Percentiles rank a stretch among this genome's conserved stretches.
Evolutionary conservation across 37 sponge, comb jelly and placozoan species (phyloP).

Genomic region (Eunapius fragilis): DNA sequence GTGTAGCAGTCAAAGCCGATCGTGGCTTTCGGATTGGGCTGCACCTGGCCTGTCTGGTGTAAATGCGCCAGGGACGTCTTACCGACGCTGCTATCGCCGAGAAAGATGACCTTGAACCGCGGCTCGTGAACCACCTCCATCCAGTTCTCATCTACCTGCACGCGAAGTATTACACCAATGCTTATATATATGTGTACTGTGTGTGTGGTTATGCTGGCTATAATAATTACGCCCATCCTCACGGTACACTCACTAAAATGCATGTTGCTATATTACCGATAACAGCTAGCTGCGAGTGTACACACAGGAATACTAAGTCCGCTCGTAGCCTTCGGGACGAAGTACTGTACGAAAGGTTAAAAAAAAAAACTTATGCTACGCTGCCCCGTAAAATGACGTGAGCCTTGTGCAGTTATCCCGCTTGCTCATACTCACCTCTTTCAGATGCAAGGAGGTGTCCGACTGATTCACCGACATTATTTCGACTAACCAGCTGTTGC

Average conservation of each 20-base stretch:
- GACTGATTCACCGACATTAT: neutral
- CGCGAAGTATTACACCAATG: no score
- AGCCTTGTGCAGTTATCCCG: neutral
- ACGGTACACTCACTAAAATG: no score
- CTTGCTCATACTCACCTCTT: neutral
- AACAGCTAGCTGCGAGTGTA: no score
- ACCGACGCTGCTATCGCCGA: conserved; percentile 77
- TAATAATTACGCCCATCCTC: no score
- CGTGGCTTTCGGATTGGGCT: conserved; percentile 36
- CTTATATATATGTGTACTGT: no score
- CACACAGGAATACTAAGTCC: no score
- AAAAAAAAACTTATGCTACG: neutral
- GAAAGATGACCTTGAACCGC: conserved; percentile 69
- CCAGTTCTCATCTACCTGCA: neutral
- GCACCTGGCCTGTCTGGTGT: conserved; percentile 36
- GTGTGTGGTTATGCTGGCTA: no score
- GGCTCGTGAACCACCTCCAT: neutral
- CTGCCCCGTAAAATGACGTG: neutral
- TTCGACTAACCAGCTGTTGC: neutral
- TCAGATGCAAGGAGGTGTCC: neutral
- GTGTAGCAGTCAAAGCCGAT: conserved; percentile 79
- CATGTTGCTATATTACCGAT: no score
- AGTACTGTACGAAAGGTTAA: no score
- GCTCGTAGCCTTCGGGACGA: no score
- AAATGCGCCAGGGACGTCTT: conserved; percentile 76